Base-by-base conservation (phyloP, 2,888 invertebrate species). In the Papilio gigon region DNA sequence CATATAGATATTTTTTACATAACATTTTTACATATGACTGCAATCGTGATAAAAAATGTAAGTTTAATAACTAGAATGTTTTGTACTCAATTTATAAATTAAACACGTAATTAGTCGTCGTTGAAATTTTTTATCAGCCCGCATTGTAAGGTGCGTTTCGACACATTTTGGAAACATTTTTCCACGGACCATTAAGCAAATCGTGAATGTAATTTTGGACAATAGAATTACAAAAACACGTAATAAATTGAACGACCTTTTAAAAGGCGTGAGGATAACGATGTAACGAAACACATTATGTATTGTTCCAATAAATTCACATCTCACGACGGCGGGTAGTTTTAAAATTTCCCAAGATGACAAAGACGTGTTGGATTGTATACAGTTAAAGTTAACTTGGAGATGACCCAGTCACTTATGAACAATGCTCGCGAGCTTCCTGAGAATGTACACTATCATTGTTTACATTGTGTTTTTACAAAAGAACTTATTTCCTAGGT, bases 401-500 rank as follows among this genome's bases (percentile, higher is more conserved):
- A 65, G 59, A 64, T 47, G 64, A 50, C 68, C 64, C 64, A 68
- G 50, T 67, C 47, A 60, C 68, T 64, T 50, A 40, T 37, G 17
- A 27, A 47, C 62, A 63, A 58, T 58, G 56, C 33, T 53, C 14
- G 40, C 27, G 22, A 22, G 40, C 27, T 35, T 56, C 61, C 53
- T 67, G 67, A 40, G 61, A 67, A 20, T 20, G 27, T 37, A 33
- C 22, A 33, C 33, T 22, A 27, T 61, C 30, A 56, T 67, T 44
- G 53, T 63, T 33, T 37, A 40, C 44, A 74, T 70, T 76, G 71
- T 73, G 71, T 68, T 59, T 22, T 72, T 44, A 71, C 71, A 66
- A 63, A 66, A 50, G n/a, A 35, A 70, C 70, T 74, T 74, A 72
- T 73, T 75, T 73, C 73, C 67, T 56, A 30, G 30, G 30, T 56